Base-by-base conservation (phyloP, 2,888 invertebrate species). In the Mythimna vitellina region DNA sequence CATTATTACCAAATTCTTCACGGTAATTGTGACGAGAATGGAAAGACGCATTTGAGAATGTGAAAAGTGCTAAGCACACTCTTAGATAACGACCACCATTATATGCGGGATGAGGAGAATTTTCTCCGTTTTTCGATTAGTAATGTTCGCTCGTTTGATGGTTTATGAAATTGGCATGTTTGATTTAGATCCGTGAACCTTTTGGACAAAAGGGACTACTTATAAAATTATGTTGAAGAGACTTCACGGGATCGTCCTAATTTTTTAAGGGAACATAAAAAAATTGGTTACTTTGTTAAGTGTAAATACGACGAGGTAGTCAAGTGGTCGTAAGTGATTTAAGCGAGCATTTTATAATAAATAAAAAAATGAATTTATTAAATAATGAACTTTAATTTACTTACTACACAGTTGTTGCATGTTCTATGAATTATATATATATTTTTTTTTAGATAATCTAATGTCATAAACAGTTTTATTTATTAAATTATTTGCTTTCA, bases 21-120 rank as follows among this genome's bases (percentile, higher is more conserved):
- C 51, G 51, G 73, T 79, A 61, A 64, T 64, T 64, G 56, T n/a
- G 22, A 9, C 38, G 56, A 22, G 64, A 67, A 60, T 73, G 20
- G 6, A 51, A 66, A 35, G 38, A 32, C 32, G 12, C 32, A 51
- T 73, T 79, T 54, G 22, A 38, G 22, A 63, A 58, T 14, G 35
- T n/a, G 10, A 60, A 51, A 51, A 67, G 20, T 42, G 49, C 35
- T 60, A 60, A 79, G 29, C 62, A 17, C 65, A 3, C 42, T 72
- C 65, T n/a, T 20, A 29, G 42, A 38, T 78, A 78, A 65, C 42
- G 56, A 57, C 51, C 25, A 4, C 25, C 38, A 42, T 68, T 61
- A 49, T 14, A 49, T 0, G 20, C 14, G n/a, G 5, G 57, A 71
- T 53, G 22, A 58, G 22, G 8, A 22, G 46, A 35, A 46, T 38